Conservation (phyloP, 2,888 invertebrate species). For the Conchocele bisecta region DNA sequence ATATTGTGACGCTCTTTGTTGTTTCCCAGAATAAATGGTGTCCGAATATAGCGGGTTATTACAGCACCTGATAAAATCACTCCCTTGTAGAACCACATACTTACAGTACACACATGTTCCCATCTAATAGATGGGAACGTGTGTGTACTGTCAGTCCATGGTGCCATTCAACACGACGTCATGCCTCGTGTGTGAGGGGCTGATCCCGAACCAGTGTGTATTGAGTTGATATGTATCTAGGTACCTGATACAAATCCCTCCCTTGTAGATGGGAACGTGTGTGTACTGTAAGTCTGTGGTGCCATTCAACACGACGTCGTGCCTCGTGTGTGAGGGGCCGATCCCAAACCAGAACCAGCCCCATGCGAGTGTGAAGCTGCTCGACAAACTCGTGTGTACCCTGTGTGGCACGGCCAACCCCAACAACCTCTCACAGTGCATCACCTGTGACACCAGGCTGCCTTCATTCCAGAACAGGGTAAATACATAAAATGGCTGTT, state of each 20-base stretch:
- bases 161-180: slow-evolving; percentile 80
- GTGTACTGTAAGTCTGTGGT: slow-evolving; percentile 80
- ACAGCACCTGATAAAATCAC: too few relatives aligned
- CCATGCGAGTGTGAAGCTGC: slow-evolving; percentile 57
- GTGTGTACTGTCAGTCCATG: slow-evolving; percentile 80
- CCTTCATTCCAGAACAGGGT: slow-evolving; percentile 33
- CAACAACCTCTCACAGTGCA: slow-evolving; percentile 76
- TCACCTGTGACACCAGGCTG: slow-evolving; percentile 73
- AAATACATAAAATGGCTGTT: too few relatives aligned
- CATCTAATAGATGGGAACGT: slow-evolving; percentile 82
- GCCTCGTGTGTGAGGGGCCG: slow-evolving; percentile 81
- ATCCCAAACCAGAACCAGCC: slow-evolving; percentile 78
- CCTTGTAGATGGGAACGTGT: slow-evolving; percentile 80
- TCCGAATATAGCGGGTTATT: too few relatives aligned
- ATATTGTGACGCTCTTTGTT: too few relatives aligned
- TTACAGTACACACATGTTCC: slow-evolving; percentile 81
- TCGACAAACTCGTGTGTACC: slow-evolving; percentile 69
- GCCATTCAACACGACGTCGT: slow-evolving; percentile 80
- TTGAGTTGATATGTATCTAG: too few relatives aligned
- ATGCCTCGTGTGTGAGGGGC: slow-evolving; percentile 82
- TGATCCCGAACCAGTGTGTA: slow-evolving; percentile 77
- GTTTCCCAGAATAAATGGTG: too few relatives aligned
- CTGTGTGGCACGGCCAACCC: slow-evolving; percentile 79
- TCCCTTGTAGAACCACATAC: slow-evolving; percentile 80
- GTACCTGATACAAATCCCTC: too few relatives aligned